Evolutionary conservation across 1,140 invertebrate genomes (phyloP).

Genomic region (Plutomurus gul): DNA sequence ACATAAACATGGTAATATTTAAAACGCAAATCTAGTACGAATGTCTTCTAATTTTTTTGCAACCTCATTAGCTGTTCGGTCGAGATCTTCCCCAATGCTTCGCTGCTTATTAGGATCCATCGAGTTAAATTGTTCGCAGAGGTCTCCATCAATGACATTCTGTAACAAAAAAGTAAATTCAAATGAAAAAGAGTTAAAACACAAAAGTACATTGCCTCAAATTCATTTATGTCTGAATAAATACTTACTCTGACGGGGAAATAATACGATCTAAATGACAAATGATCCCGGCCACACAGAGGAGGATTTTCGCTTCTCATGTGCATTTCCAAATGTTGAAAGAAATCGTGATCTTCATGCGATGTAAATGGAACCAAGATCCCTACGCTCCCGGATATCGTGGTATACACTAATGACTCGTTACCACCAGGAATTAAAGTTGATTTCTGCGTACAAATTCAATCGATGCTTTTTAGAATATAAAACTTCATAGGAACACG

Average conservation of each 20-base stretch:
- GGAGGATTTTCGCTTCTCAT: conserved; percentile 97
- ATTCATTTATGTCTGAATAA: background rate
- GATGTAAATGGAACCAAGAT: conserved; percentile 97
- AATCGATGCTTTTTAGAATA: no score
- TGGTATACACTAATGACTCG: conserved; percentile 94
- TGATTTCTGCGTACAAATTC: conserved; percentile 89
- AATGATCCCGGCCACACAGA: conserved; percentile 94
- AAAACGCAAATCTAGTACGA: conserved; percentile 91
- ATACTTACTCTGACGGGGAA: conserved; percentile 88
- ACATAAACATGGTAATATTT: conserved; percentile 58
- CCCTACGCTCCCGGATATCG: conserved; percentile 91
- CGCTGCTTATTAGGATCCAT: conserved; percentile 93
- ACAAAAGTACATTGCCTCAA: background rate
- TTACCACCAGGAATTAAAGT: conserved; percentile 96
- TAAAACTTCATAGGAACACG: background rate
- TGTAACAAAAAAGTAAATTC: conserved; percentile 60
- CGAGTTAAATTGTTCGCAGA: conserved; percentile 98
- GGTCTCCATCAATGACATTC: conserved; percentile 97
- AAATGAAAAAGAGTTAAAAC: no score
- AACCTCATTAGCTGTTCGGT: conserved; percentile 92
- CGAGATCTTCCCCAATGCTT: conserved; percentile 90
- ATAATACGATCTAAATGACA: conserved; percentile 96
- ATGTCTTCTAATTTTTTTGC: conserved; percentile 95
- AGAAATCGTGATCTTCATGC: conserved; percentile 98
- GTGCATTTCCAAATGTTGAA: conserved; percentile 99